Conservation (phyloP, 2,888 invertebrate genomes). For the Harmothoe impar region DNA sequence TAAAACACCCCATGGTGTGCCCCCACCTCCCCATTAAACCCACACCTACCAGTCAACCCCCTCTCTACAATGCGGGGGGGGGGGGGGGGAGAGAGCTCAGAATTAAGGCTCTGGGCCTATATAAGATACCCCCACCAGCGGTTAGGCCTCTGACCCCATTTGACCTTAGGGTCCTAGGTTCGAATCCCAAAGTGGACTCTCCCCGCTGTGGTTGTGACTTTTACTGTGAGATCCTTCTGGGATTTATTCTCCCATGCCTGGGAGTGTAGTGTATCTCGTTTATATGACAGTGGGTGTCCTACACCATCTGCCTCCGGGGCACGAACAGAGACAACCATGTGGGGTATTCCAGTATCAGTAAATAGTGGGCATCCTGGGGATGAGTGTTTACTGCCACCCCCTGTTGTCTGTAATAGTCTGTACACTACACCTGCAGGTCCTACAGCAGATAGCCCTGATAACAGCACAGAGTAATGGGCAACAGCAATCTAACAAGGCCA, state of each 20-base stretch:
- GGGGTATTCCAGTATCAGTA: too few species aligned
- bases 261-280: neutral
- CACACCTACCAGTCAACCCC: neutral
- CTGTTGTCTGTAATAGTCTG: too few species aligned
- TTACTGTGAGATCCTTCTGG: neutral
- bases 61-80: too few species aligned
- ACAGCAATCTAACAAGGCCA: too few species aligned
- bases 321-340: too few species aligned
- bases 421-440: too few species aligned
- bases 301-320: neutral
- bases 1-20: constrained; percentile 29
- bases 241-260: neutral
- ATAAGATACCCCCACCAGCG: neutral
- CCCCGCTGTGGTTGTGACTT: neutral
- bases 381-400: too few species aligned
- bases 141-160: neutral
- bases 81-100: too few species aligned
- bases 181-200: constrained; percentile 7
- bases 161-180: constrained; percentile 1
- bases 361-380: too few species aligned
- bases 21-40: constrained; percentile 6
- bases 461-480: too few species aligned
- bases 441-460: too few species aligned
- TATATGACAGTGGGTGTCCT: neutral
- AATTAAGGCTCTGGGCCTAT: too few species aligned